Evolutionary conservation across 2,113 vertebrate species (phyloP), one percentile per base, ranked within the genome.

Genomic region (Halcyon senegalensis): DNA sequence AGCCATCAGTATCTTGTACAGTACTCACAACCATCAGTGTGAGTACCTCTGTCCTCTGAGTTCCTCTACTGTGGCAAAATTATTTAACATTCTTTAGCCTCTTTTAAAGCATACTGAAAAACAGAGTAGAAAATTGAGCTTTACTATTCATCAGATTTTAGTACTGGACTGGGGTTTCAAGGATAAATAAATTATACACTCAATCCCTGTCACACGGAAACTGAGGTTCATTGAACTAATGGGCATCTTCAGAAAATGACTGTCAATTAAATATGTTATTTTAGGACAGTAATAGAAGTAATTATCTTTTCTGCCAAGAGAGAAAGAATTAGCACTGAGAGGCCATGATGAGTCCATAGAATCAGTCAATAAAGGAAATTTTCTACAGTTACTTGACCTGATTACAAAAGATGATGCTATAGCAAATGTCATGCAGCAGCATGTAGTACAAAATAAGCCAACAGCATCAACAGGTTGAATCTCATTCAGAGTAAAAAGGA

Each of bases 371-470:
- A 98, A 98, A 97, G 84, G 95, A 97, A 91, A 97, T 96, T 97
- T 97, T 98, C 95, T 97, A 87, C 91, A 97, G 89, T 98, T 97
- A 97, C 96, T 97, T 98, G 98, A 98, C 96, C 97, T 97, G 95
- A 96, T 97, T 97, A 95, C 55, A 87, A 94, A 87, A 94, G 30
- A 95, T 84, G 51, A 84, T 91, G 86, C 81, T 97, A 91, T 48
- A 93, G 50, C 35, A 97, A 97, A 97, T 85, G 46, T 90, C 27
- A 12, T 88, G 51, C 79, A 95, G 86, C 51, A 97, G 55, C 55
- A 83, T 46, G 55, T 28, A 62, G 50, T 33, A 89, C 51, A 94
- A 95, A 96, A 93, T 67, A 90, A 95, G n/a, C 53, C 81, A 67
- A 72, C 9, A 9, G 35, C 58, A 94, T 88, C 85, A 96, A 96